Evolutionary conservation across 2,888 invertebrate species (phyloP).

Genomic region (Phyllotreta striolata): DNA sequence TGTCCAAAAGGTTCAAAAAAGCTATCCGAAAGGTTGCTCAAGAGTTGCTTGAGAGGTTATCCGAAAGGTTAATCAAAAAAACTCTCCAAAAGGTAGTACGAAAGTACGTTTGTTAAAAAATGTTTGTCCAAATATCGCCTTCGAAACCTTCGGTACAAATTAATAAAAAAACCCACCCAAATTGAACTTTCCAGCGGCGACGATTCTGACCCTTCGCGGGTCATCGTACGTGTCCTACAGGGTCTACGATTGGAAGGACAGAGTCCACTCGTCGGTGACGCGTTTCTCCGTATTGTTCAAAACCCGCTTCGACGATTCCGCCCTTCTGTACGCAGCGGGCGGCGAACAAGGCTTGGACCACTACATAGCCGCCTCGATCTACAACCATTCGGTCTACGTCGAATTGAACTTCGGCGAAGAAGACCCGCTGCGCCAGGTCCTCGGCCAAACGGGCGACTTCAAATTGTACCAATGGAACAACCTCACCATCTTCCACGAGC

Average conservation of each 20-base stretch:
- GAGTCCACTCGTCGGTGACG: slow-evolving; percentile 86
- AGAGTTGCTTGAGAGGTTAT: no score
- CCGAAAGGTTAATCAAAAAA: no score
- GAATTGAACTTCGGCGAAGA: slow-evolving; percentile 89
- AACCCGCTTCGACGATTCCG: slow-evolving; percentile 91
- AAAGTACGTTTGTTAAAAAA: no score
- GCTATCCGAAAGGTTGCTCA: no score
- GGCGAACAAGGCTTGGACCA: slow-evolving; percentile 88
- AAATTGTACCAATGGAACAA: slow-evolving; percentile 82
- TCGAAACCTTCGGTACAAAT: no score
- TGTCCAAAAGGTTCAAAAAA: no score
- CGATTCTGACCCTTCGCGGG: slow-evolving; percentile 85
- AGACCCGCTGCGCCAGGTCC: slow-evolving; percentile 71
- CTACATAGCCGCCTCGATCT: slow-evolving; percentile 87
- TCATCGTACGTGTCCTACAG: slow-evolving; percentile 93
- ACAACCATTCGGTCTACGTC: slow-evolving; percentile 82
- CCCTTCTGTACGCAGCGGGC: slow-evolving; percentile 91
- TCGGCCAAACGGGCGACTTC: slow-evolving; percentile 75
- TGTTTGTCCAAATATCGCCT: no score
- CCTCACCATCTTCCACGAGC: slow-evolving; percentile 83
- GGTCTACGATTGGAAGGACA: slow-evolving; percentile 91
- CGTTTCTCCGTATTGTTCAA: slow-evolving; percentile 89
- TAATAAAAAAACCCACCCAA: not conserved
- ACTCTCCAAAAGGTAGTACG: no score
- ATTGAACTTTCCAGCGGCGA: slow-evolving; percentile 71